phyloP scores from a whole-genome alignment of 2,888 invertebrate species.

The Drosophila tripunctata region DNA sequence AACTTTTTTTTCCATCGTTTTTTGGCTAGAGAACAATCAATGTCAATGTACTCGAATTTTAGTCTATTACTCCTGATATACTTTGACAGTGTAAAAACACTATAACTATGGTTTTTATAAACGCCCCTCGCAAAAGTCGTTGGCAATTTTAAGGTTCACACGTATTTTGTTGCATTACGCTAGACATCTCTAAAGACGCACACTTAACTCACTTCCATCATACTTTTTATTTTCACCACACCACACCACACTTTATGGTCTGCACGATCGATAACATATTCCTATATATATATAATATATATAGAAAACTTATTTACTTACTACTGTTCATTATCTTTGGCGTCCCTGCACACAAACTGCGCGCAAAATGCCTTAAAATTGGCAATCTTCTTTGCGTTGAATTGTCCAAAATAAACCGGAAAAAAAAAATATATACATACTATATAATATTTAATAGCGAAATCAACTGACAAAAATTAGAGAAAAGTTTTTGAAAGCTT shows the following conservation, averaged over 20 bases:
- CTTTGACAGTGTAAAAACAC: conserved; percentile 81
- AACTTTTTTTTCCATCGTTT: conserved; percentile 42
- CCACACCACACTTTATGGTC: neutral
- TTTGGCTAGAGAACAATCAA: conserved; percentile 69
- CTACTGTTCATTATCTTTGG: conserved; percentile 1
- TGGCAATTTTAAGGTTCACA: conserved; percentile 80
- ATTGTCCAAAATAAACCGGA: conserved; percentile 62
- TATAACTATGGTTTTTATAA: conserved; percentile 60
- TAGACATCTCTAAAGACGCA: neutral
- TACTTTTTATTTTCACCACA: conserved; percentile 2
- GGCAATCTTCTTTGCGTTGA: conserved; percentile 66
- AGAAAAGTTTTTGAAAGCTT: conserved; percentile 22
- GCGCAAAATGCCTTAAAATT: conserved; percentile 76
- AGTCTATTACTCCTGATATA: conserved; percentile 84
- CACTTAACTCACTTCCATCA: neutral
- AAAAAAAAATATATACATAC: conserved; percentile 13
- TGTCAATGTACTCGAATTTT: conserved; percentile 82
- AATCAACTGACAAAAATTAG: conserved; percentile 18
- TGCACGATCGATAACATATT: neutral
- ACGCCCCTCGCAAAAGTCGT: conserved; percentile 71
- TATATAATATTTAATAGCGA: conserved; percentile 26
- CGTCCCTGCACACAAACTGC: conserved; percentile 47
- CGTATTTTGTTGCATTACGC: conserved; percentile 55
- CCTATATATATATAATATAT: no score
- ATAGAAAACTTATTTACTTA: neutral